These are phyloP conservation scores for Bungarus multicinctus DNA, from an alignment of 2,113 vertebrate species.

Conservation along the genomic window DNA sequence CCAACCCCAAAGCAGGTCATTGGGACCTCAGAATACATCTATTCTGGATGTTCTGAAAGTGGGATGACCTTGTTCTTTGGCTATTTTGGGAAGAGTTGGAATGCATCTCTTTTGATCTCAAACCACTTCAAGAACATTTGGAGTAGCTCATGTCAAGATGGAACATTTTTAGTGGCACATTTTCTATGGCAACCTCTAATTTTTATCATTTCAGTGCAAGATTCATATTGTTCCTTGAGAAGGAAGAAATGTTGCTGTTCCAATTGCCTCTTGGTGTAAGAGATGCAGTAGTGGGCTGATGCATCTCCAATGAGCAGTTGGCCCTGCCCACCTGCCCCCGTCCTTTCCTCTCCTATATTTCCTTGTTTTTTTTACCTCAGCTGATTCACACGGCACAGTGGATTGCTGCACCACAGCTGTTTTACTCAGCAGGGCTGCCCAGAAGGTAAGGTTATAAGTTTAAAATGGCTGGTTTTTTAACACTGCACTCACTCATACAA, in stretches of 20 bases:
- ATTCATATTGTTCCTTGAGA: conserved; percentile 42
- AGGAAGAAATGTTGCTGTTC: conserved; percentile 26
- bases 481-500: too few species aligned
- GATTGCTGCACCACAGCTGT: too few species aligned
- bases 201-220: neutral
- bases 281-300: neutral
- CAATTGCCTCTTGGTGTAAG: conserved; percentile 19
- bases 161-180: neutral
- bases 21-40: neutral
- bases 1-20: neutral
- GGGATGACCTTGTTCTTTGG: neutral
- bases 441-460: too few species aligned
- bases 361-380: too few species aligned
- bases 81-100: neutral
- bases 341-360: too few species aligned
- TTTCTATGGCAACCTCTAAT: neutral
- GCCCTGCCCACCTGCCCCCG: too few species aligned
- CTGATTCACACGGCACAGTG: too few species aligned
- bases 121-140: neutral
- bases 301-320: too few species aligned
- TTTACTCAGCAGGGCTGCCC: too few species aligned
- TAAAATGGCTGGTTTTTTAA: too few species aligned
- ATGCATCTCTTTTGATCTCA: neutral
- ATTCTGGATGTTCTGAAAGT: neutral
- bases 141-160: neutral